Base-by-base conservation (phyloP, 1,140 invertebrate species). In the Drosophila tropicalis region DNA sequence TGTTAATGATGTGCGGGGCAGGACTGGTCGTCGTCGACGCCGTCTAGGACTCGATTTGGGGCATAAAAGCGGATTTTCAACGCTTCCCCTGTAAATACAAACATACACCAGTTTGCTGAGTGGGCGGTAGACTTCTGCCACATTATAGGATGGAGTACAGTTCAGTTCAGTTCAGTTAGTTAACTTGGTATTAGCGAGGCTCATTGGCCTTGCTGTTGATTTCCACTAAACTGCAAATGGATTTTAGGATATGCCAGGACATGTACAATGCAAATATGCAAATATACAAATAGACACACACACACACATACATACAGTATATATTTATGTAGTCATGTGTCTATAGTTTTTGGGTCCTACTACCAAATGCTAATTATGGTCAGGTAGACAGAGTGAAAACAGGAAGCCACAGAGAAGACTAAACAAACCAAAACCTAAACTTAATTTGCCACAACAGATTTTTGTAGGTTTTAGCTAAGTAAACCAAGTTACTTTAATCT, bases 1-100 rank as follows among this genome's bases (percentile, higher is more conserved):
- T 85, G 82, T 85, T 85, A 85, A 85, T 85, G 82, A 85, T 85
- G 82, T 86, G 79, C 75, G 74, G 74, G 65, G 70, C 54, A 32
- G 65, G 44, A 61, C 13, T 19, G 34, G 39, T 44, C 39, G 36
- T 39, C 36, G 36, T 12, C 12, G 12, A 41, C 29, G 22, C 22
- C 29, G 39, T 51, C 62, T 47, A 61, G 19, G 56, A 67, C 67
- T 60, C 57, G 22, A 67, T 25, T 44, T 25, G 51, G 60, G 47
- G 64, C 61, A 71, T 76, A 62, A 72, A 81, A 85, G 82, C 83
- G 75, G 79, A 87, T 87, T 86, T 58, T 79, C 29, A 79, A 36
- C 64, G 70, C 74, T 56, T 39, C 60, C 58, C 54, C 71, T 68
- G 62, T 40, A 68, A 76, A 76, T 47, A 73, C 55, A 70, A 75